phyloP scores from a whole-genome alignment of 1,140 invertebrate genomes.

The Pseudomyrmex cubaensis region DNA sequence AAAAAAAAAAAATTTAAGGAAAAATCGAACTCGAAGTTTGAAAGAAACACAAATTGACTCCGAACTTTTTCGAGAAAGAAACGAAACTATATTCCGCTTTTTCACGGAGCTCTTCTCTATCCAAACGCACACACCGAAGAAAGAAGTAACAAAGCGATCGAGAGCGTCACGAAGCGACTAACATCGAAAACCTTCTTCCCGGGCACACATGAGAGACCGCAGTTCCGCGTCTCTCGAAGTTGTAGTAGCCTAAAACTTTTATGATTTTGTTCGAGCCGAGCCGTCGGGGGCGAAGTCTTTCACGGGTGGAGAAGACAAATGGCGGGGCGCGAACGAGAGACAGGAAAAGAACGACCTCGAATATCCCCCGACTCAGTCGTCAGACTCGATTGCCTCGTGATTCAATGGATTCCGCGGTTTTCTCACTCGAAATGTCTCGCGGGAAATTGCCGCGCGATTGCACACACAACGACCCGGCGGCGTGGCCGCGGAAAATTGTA shows the following conservation, averaged over 20 bases:
- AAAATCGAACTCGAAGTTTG: background rate
- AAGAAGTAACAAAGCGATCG: constrained; percentile 57
- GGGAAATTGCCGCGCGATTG: constrained; percentile 42
- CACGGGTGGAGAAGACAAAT: constrained; percentile 67
- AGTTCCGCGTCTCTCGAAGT: constrained; percentile 44
- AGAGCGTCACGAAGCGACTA: constrained; percentile 52
- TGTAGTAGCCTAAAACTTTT: constrained; percentile 77
- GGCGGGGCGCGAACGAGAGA: constrained; percentile 46
- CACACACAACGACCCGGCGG: background rate
- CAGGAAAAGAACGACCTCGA: constrained; percentile 60
- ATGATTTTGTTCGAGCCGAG: constrained; percentile 75
- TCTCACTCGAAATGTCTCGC: constrained; percentile 35
- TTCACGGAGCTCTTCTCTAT: background rate
- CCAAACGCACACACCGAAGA: background rate
- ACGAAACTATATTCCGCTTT: background rate
- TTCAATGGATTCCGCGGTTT: constrained; percentile 62
- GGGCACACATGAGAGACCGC: constrained; percentile 35
- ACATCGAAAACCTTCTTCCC: constrained; percentile 69
- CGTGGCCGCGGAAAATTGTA: background rate
- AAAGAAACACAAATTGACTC: background rate
- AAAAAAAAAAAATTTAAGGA: no score
- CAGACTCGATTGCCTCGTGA: constrained; percentile 68
- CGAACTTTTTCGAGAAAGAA: background rate
- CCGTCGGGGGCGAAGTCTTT: constrained; percentile 32
- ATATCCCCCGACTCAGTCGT: constrained; percentile 65